phyloP scores from a whole-genome alignment of 2,797 vertebrate species.

The Acrossocheilus wenchowensis region DNA sequence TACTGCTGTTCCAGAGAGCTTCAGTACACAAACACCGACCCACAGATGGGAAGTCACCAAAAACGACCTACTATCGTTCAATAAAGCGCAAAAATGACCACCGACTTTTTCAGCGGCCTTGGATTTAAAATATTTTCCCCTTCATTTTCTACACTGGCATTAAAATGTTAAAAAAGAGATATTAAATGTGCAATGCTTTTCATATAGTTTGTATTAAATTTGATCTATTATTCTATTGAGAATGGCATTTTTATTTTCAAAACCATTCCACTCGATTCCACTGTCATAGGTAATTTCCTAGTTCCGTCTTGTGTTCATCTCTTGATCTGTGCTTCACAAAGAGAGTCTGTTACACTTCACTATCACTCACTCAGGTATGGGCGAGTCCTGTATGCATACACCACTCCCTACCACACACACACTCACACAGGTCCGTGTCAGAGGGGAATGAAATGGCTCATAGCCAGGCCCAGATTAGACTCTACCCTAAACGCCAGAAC shows the following conservation, averaged over 20 bases:
- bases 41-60: background rate
- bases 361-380: slow-evolving; percentile 36
- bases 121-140: background rate
- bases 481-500: slow-evolving; percentile 13
- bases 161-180: background rate
- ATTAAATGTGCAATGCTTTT: background rate
- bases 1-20: slow-evolving; percentile 36
- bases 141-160: background rate
- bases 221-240: background rate
- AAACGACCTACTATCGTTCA: background rate
- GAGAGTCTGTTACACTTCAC: slow-evolving; percentile 29
- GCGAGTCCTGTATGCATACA: slow-evolving; percentile 10
- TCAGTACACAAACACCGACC: slow-evolving; percentile 39
- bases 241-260: background rate
- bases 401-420: slow-evolving; percentile 3
- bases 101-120: background rate
- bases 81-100: background rate
- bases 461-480: slow-evolving; percentile 43
- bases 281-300: background rate
- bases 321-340: slow-evolving; percentile 11
- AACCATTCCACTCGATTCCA: background rate
- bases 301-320: background rate
- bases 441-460: slow-evolving; percentile 35
- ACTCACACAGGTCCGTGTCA: slow-evolving; percentile 1
- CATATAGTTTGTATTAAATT: background rate